These are phyloP conservation scores for Acipenser oxyrinchus DNA, from an alignment of 2,797 vertebrate species.

Conservation along the genomic window DNA sequence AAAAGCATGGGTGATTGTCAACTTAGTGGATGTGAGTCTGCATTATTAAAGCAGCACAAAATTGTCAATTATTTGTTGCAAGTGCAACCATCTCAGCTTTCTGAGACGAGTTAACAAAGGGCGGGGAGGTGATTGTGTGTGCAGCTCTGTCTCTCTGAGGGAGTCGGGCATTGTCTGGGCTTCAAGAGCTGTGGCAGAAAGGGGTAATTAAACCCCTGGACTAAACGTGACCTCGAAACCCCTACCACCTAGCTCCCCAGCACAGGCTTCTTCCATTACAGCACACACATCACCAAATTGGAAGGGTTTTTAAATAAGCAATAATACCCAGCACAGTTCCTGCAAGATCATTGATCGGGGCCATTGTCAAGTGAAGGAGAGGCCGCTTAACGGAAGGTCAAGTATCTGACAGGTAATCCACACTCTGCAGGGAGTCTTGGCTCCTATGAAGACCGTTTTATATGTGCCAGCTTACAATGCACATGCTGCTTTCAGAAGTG, in stretches of 20 bases:
- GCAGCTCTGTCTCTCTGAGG: slow-evolving; percentile 38
- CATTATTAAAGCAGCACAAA: slow-evolving; percentile 26
- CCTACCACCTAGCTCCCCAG: slow-evolving; percentile 24
- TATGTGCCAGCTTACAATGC: too few relatives aligned
- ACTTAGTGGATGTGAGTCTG: slow-evolving; percentile 32
- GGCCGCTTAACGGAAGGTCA: too few relatives aligned
- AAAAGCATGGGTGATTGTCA: too few relatives aligned
- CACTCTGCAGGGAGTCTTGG: too few relatives aligned
- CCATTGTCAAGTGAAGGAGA: too few relatives aligned
- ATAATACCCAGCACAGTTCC: neutral
- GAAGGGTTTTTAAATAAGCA: slow-evolving; percentile 40
- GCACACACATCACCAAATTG: slow-evolving; percentile 62
- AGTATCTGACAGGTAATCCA: too few relatives aligned
- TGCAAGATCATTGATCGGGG: too few relatives aligned
- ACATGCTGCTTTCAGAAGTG: too few relatives aligned
- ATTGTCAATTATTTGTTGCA: slow-evolving; percentile 65
- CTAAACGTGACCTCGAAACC: slow-evolving; percentile 39
- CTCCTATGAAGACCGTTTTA: too few relatives aligned
- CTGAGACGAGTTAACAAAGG: slow-evolving; percentile 45
- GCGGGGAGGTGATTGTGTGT: slow-evolving; percentile 31
- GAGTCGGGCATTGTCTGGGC: slow-evolving; percentile 30
- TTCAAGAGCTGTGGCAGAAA: slow-evolving; percentile 23
- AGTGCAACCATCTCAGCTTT: slow-evolving; percentile 51
- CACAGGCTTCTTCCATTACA: slow-evolving; percentile 55
- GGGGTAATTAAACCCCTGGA: slow-evolving; percentile 56